These are phyloP conservation scores for Antedon bifida DNA, from an alignment of 35 echinoderm and acorn worm genomes.

Conservation along the genomic window DNA sequence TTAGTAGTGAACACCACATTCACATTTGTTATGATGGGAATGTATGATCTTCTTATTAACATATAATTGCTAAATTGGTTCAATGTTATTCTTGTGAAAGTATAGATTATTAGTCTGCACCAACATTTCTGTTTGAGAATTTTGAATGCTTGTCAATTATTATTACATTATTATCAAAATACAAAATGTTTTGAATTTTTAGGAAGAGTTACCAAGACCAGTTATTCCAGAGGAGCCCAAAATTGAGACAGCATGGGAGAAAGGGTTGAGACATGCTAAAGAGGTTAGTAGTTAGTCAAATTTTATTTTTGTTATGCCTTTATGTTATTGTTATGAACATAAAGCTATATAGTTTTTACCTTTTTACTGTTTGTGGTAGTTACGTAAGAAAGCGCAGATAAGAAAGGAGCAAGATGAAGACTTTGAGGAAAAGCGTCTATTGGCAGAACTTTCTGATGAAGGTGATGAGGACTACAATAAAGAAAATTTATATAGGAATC, in stretches of 20 bases:
- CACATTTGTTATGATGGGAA: background rate
- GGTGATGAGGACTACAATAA: slow-evolving; percentile 58
- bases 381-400: slow-evolving; percentile 60
- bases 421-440: slow-evolving; percentile 43
- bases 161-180: too few relatives aligned
- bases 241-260: slow-evolving; percentile 69
- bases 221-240: slow-evolving; percentile 47
- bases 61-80: too few relatives aligned
- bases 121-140: too few relatives aligned
- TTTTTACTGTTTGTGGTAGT: slow-evolving; percentile 12
- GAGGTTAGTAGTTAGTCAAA: slow-evolving; percentile 45
- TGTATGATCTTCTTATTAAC: too few relatives aligned
- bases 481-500: slow-evolving; percentile 43
- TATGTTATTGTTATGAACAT: too few relatives aligned
- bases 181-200: background rate
- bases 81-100: too few relatives aligned
- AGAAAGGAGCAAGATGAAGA: slow-evolving; percentile 42
- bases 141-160: too few relatives aligned
- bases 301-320: background rate
- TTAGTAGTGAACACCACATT: background rate
- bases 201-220: slow-evolving; percentile 31
- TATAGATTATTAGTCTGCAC: too few relatives aligned
- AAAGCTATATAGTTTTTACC: too few relatives aligned
- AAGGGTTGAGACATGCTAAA: slow-evolving; percentile 74
- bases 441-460: slow-evolving; percentile 31